These are phyloP conservation scores for Heliconius erato DNA, from an alignment of 2,888 invertebrate species.

Conservation along the genomic window DNA sequence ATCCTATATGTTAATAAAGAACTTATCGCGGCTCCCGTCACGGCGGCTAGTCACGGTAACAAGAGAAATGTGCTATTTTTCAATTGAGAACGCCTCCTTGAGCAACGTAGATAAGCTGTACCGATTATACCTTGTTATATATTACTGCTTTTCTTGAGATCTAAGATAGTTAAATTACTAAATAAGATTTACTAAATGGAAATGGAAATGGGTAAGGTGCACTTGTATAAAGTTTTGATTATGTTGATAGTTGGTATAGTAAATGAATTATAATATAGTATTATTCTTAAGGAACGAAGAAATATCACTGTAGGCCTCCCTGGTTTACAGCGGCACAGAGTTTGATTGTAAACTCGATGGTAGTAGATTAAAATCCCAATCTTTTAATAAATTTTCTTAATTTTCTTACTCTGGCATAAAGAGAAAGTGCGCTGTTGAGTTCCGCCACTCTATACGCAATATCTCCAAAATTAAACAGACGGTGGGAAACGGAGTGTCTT, in stretches of 20 bases:
- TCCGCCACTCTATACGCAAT: neutral
- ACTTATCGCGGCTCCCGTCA: constrained; percentile 69
- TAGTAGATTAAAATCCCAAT: no score
- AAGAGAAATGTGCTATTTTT: constrained; percentile 62
- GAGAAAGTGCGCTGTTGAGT: neutral
- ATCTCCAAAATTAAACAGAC: no score
- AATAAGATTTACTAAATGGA: constrained; percentile 13
- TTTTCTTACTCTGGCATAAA: neutral
- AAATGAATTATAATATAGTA: no score
- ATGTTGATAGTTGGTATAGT: no score
- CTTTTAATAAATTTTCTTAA: neutral
- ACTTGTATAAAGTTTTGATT: no score
- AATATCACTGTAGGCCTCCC: neutral
- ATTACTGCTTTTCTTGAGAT: constrained; percentile 32
- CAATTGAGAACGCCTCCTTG: constrained; percentile 50
- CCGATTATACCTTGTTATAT: constrained; percentile 32
- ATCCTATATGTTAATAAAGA: constrained; percentile 13
- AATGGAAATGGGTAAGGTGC: neutral
- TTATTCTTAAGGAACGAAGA: no score
- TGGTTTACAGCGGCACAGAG: neutral
- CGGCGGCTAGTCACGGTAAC: constrained; percentile 75
- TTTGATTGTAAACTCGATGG: no score
- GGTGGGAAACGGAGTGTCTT: no score
- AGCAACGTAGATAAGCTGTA: constrained; percentile 15
- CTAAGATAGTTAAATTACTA: constrained; percentile 8